phyloP scores from a whole-genome alignment of 2,888 invertebrate species.

The Cryptophagus acutangulus region DNA sequence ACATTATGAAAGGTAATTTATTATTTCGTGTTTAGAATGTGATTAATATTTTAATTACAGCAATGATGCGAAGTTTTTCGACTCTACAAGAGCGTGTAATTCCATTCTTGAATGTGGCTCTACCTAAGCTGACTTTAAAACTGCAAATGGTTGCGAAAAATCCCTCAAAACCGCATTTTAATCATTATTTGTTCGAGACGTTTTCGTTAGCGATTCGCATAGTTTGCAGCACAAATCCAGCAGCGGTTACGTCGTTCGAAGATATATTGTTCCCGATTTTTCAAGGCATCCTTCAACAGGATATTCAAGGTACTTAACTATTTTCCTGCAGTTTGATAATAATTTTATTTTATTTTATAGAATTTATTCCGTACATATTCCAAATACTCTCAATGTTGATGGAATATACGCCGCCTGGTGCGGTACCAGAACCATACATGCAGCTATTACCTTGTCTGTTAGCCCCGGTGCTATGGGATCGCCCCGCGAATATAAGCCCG shows the following conservation, averaged over 20 bases:
- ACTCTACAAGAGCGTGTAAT: conserved; percentile 75
- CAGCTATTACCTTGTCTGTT: conserved; percentile 85
- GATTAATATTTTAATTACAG: conserved; percentile 48
- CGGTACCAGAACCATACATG: conserved; percentile 79
- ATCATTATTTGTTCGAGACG: conserved; percentile 97
- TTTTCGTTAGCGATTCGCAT: conserved; percentile 58
- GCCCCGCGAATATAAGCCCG: conserved; percentile 89
- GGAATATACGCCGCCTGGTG: conserved; percentile 57
- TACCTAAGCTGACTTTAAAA: conserved; percentile 82
- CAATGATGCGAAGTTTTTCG: conserved; percentile 84
- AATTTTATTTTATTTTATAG: conserved; percentile 51
- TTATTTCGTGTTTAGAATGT: conserved; percentile 11
- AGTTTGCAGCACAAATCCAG: conserved; percentile 76
- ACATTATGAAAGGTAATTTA: conserved; percentile 83
- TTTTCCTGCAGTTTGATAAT: conserved; percentile 6
- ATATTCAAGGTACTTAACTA: conserved; percentile 68
- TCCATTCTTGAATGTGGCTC: conserved; percentile 71
- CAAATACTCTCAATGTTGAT: conserved; percentile 91
- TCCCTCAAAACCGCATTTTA: conserved; percentile 95
- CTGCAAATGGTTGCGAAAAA: conserved; percentile 82
- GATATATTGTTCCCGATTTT: conserved; percentile 91
- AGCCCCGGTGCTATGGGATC: conserved; percentile 88
- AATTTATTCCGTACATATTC: conserved; percentile 98
- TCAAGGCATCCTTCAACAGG: conserved; percentile 89
- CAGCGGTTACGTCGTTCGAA: conserved; percentile 83